Conservation (phyloP, 2,113 vertebrate genomes). For the Athene noctua region DNA sequence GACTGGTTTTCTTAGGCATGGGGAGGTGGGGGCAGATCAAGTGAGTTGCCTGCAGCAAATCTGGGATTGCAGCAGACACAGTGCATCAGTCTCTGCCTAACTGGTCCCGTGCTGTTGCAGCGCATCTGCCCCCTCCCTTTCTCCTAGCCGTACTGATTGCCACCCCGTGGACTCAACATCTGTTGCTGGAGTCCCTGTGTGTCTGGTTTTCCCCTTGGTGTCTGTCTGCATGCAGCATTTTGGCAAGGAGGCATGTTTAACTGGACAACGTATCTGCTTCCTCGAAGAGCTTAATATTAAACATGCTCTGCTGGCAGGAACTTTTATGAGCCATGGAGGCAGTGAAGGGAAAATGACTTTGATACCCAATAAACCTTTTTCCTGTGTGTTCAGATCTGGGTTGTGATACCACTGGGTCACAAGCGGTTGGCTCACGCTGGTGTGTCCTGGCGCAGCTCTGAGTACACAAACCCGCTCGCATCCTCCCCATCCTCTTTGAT, state of each 20-base stretch:
- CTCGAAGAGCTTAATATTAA: not conserved
- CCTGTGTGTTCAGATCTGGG: not conserved
- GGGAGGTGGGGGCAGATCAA: not conserved
- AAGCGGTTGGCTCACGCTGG: accelerated
- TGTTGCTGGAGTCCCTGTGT: not conserved
- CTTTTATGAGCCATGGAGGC: not conserved
- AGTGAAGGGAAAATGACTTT: not conserved
- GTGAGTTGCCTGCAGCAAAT: not conserved
- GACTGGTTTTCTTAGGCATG: not conserved
- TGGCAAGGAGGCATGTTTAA: not conserved
- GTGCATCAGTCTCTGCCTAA: not conserved
- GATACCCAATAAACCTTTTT: not conserved
- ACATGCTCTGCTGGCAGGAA: not conserved
- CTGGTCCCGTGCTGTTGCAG: accelerated
- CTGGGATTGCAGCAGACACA: not conserved
- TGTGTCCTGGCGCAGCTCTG: not conserved
- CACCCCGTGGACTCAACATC: too few species aligned
- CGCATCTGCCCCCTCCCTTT: not conserved
- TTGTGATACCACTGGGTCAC: not conserved
- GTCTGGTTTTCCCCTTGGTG: not conserved
- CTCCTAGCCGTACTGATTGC: not conserved
- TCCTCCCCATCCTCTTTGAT: not conserved
- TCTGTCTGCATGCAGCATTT: not conserved
- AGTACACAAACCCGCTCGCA: accelerated
- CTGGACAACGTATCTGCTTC: accelerated